Base-by-base conservation (phyloP, 2,888 invertebrate genomes). In the Drosophila mulleri region DNA sequence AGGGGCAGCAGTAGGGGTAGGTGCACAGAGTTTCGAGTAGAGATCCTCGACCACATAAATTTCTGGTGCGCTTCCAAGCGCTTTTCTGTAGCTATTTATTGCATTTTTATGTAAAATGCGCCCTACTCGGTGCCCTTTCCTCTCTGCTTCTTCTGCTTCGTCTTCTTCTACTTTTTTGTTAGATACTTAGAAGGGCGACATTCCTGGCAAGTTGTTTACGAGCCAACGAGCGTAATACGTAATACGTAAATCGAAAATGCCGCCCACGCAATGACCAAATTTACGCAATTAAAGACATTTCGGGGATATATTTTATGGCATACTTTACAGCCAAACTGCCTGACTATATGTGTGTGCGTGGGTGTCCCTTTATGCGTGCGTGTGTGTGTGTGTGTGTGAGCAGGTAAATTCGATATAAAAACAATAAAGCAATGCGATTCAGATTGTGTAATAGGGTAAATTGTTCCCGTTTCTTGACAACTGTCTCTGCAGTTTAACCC, bases 101-200 rank as follows among this genome's bases (percentile, higher is more conserved):
- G 90, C 88, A 88, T 86, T 89, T 90, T 89, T 89, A 90, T 89
- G 90, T 88, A 88, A 85, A 90, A 80, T 80, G 73, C 74, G 80
- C 72, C 78, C 66, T 76, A 60, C 14, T 37, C 4, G 14, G 12
- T 59, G 18, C 42, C 53, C 29, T 44, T 29, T 20, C 26, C 44
- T 59, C 58, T 29, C 44, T 26, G 12, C 14, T 14, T 14, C 6
- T 20, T 14, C 32, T 35, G 12, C 26, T 26, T 29, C 39, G 18
- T 9, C 14, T n/a, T 14, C 9, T 20, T 14, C 29, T 48, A 5
- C 26, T 26, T 7, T 26, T 18, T n/a, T 29, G 35, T 26, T 50
- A 48, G 53, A 62, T 72, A 57, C 66, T 68, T 78, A 48, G 48
- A 61, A 59, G 61, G 63, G 66, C 71, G 77, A 77, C 75, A 77